These are phyloP conservation scores for Picus viridis DNA, from an alignment of 2,797 vertebrate species.

Conservation along the genomic window DNA sequence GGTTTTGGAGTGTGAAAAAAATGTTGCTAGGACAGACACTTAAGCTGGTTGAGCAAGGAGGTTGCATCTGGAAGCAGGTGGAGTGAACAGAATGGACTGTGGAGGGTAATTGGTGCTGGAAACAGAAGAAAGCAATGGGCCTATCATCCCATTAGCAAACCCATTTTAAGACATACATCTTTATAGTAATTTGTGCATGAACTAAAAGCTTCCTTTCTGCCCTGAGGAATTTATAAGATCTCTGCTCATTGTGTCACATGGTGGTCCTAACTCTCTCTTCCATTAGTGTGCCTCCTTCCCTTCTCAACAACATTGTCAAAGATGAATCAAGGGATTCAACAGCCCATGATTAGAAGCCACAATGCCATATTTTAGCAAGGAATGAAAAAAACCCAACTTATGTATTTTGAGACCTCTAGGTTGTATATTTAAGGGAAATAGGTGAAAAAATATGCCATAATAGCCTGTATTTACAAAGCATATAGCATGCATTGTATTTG, in stretches of 20 bases:
- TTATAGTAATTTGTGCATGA: neutral
- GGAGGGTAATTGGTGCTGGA: neutral
- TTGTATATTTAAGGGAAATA: conserved; percentile 1
- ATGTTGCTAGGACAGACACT: neutral
- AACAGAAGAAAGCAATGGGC: neutral
- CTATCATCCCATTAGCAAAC: neutral
- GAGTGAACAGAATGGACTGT: neutral
- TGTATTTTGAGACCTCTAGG: neutral
- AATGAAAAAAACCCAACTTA: neutral
- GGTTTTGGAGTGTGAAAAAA: neutral
- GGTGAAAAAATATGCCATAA: neutral
- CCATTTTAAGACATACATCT: neutral
- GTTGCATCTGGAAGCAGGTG: neutral
- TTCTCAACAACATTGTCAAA: neutral
- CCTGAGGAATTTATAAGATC: neutral
- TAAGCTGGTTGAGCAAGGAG: neutral
- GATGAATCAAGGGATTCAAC: neutral
- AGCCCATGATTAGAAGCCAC: neutral
- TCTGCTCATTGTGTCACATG: neutral
- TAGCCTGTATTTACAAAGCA: neutral
- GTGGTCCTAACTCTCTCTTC: neutral
- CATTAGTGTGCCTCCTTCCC: neutral
- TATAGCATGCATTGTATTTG: neutral
- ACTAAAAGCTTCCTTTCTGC: neutral
- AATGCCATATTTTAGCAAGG: neutral